These are phyloP conservation scores for Petrosia ficiformis DNA, from an alignment of 37 sponge, comb jelly and placozoan genomes.

Conservation along the genomic window DNA sequence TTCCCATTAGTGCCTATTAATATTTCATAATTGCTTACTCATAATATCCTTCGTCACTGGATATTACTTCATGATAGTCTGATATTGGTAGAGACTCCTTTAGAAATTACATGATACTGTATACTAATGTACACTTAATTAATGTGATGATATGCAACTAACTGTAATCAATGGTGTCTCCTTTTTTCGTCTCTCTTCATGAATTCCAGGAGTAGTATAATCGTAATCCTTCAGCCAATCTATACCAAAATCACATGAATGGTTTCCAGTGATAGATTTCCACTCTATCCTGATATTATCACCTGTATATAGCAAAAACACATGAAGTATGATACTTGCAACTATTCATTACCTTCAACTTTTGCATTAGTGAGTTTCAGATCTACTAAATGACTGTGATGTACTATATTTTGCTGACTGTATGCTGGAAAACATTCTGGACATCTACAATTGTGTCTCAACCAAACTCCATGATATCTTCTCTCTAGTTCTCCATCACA, in stretches of 20 bases:
- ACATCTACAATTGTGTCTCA: too few relatives aligned
- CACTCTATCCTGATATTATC: not conserved
- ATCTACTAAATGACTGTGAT: too few relatives aligned
- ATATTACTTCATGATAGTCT: not conserved
- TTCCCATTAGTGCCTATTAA: too few relatives aligned
- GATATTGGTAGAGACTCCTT: not conserved
- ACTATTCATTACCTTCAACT: too few relatives aligned
- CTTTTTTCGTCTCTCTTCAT: not conserved
- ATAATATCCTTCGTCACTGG: not conserved
- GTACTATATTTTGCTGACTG: too few relatives aligned
- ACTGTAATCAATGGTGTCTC: not conserved
- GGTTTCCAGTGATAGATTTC: not conserved
- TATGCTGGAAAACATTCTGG: too few relatives aligned
- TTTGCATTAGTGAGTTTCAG: too few relatives aligned
- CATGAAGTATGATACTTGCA: too few relatives aligned
- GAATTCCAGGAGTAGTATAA: not conserved
- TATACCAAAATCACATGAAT: not conserved
- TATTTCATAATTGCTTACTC: not conserved
- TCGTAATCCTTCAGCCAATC: conserved; percentile 5
- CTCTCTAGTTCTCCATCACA: too few relatives aligned
- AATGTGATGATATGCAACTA: not conserved
- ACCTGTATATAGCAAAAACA: too few relatives aligned
- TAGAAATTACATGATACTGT: not conserved
- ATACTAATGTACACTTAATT: not conserved
- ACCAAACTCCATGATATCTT: too few relatives aligned